phyloP scores from a whole-genome alignment of 2,888 invertebrate genomes.

The Spisula subtruncata region DNA sequence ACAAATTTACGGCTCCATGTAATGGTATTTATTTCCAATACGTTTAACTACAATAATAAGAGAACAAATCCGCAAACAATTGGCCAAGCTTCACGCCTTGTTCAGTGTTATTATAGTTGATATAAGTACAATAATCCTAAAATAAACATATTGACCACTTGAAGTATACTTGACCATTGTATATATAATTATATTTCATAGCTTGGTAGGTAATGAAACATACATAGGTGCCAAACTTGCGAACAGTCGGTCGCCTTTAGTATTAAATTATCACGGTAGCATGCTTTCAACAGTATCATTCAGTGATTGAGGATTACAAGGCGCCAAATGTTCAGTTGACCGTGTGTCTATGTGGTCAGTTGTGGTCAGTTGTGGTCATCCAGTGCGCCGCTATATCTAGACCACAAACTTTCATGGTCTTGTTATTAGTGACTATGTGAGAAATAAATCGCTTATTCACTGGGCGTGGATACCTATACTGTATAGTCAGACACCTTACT shows the following conservation, averaged over 20 bases:
- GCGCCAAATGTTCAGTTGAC: conserved; percentile 64
- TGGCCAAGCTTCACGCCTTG: background rate
- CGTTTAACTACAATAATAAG: conserved; percentile 31
- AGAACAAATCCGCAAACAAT: conserved; percentile 38
- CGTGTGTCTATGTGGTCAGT: conserved; percentile 39
- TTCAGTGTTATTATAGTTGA: conserved; percentile 53
- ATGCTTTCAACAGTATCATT: conserved; percentile 37
- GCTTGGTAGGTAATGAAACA: conserved; percentile 43
- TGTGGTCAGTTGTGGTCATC: conserved; percentile 33
- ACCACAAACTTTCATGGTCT: conserved; percentile 15
- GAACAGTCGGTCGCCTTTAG: conserved; percentile 61
- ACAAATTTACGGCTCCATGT: conserved; percentile 7
- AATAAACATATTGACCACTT: conserved; percentile 52
- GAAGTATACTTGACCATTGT: conserved; percentile 36
- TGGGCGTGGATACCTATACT: conserved; percentile 3
- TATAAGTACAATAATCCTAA: conserved; percentile 48
- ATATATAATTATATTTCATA: conserved; percentile 62
- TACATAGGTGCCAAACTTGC: conserved; percentile 59
- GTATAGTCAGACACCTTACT: background rate
- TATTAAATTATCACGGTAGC: conserved; percentile 60
- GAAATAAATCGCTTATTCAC: conserved; percentile 26
- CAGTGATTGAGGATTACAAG: conserved; percentile 53
- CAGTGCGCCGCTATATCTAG: conserved; percentile 16
- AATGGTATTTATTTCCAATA: conserved; percentile 33
- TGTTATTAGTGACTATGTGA: background rate